These are phyloP conservation scores for Podarcis muralis DNA, from an alignment of 2,113 vertebrate genomes.

Conservation along the genomic window DNA sequence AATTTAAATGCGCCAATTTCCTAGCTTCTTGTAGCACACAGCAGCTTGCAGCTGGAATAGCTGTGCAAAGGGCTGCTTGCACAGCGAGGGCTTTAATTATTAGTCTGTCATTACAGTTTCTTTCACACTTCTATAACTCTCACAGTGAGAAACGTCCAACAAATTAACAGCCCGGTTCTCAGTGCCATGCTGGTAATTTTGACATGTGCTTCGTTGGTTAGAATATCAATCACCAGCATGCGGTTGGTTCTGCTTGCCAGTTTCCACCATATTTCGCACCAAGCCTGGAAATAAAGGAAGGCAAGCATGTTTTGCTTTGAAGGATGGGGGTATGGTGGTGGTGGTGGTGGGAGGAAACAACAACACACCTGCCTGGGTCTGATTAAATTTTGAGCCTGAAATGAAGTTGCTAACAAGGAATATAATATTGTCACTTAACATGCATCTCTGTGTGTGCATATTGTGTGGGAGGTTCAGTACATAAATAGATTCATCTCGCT, in stretches of 20 bases:
- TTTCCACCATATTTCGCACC: not conserved
- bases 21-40: slow-evolving; percentile 15
- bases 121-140: slow-evolving; percentile 37
- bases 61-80: slow-evolving; percentile 11
- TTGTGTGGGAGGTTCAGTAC: not conserved
- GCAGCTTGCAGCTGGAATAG: slow-evolving; percentile 30
- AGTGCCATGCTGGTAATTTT: slow-evolving; percentile 24
- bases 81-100: slow-evolving; percentile 37
- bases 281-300: not conserved
- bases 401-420: slow-evolving; percentile 6
- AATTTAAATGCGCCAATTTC: slow-evolving; percentile 16
- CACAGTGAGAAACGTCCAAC: slow-evolving; percentile 32
- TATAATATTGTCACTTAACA: not conserved
- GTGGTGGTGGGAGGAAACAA: too few relatives aligned
- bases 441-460: not conserved
- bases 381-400: slow-evolving; percentile 5
- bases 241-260: not conserved
- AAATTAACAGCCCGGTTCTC: slow-evolving; percentile 9
- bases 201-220: slow-evolving; percentile 24
- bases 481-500: not conserved
- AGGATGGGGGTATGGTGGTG: too few relatives aligned
- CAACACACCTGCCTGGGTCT: not conserved
- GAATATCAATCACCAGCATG: slow-evolving; percentile 12
- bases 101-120: slow-evolving; percentile 25
- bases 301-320: fast-evolving